phyloP scores from a whole-genome alignment of 35 echinoderm and acorn worm species.

The Stichopus chloronotus region DNA sequence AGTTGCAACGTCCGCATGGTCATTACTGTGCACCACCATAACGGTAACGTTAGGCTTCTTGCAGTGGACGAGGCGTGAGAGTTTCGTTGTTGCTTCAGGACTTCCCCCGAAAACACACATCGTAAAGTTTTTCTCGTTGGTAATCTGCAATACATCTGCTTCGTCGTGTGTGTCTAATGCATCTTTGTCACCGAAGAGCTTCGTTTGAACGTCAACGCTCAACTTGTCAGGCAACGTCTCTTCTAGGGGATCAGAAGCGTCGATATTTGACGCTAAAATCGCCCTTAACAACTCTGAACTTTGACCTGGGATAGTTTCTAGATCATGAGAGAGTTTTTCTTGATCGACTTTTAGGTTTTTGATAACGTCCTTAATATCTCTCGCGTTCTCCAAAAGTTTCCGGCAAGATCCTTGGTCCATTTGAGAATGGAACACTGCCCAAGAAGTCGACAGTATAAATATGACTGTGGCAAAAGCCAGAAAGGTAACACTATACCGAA shows the following conservation, averaged over 20 bases:
- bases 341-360: background rate
- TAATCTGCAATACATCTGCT: background rate
- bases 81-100: background rate
- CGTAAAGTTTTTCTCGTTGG: background rate
- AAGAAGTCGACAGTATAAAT: slow-evolving; percentile 38
- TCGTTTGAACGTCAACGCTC: too few species aligned
- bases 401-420: slow-evolving; percentile 27
- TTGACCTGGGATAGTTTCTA: background rate
- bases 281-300: slow-evolving; percentile 29
- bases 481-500: slow-evolving; percentile 36
- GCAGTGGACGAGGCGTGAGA: background rate
- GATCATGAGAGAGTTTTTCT: background rate
- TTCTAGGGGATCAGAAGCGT: background rate
- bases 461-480: slow-evolving; percentile 42
- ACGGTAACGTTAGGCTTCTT: slow-evolving; percentile 11
- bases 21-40: background rate
- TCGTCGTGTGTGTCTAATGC: background rate
- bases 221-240: background rate
- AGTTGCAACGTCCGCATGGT: background rate
- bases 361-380: slow-evolving; percentile 12
- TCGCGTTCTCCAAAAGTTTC: slow-evolving; percentile 28
- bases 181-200: background rate
- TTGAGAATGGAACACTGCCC: slow-evolving; percentile 30
- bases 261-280: slow-evolving; percentile 23
- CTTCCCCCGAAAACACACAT: slow-evolving; percentile 39